Conservation (phyloP, 2,113 vertebrate species). For the Phycodurus eques region DNA sequence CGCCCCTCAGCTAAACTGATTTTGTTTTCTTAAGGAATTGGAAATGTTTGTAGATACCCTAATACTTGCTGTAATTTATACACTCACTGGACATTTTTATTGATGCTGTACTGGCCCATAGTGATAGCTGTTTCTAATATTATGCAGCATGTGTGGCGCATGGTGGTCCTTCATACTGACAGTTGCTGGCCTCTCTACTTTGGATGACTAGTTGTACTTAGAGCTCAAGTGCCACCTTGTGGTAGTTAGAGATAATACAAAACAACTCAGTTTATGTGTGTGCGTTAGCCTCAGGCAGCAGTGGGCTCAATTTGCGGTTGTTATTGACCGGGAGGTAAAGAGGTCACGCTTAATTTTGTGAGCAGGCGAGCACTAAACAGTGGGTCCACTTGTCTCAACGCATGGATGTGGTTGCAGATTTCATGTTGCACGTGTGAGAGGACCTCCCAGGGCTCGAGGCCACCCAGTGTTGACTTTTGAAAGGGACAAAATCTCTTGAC, state of each 20-base stretch:
- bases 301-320: slow-evolving; percentile 35
- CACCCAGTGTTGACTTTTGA: slow-evolving; percentile 20
- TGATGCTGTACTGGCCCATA: neutral
- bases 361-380: slow-evolving; percentile 26
- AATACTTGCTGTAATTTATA: no score
- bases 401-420: slow-evolving; percentile 26
- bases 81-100: no score
- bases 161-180: neutral
- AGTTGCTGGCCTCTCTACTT: neutral
- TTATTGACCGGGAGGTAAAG: slow-evolving; percentile 46
- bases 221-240: slow-evolving; percentile 65
- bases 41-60: no score
- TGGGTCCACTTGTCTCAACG: slow-evolving; percentile 25
- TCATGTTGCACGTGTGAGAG: slow-evolving; percentile 28
- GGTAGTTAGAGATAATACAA: slow-evolving; percentile 42
- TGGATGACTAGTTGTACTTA: slow-evolving; percentile 15
- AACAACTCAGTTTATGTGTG: neutral
- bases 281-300: slow-evolving; percentile 20
- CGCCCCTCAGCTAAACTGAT: no score
- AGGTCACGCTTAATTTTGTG: slow-evolving; percentile 37
- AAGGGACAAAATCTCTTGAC: slow-evolving; percentile 15
- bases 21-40: no score
- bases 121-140: neutral
- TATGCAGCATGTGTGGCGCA: neutral
- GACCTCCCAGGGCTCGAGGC: slow-evolving; percentile 44